Evolutionary conservation across 2,113 vertebrate genomes (phyloP).

Genomic region (Notothenia coriiceps): DNA sequence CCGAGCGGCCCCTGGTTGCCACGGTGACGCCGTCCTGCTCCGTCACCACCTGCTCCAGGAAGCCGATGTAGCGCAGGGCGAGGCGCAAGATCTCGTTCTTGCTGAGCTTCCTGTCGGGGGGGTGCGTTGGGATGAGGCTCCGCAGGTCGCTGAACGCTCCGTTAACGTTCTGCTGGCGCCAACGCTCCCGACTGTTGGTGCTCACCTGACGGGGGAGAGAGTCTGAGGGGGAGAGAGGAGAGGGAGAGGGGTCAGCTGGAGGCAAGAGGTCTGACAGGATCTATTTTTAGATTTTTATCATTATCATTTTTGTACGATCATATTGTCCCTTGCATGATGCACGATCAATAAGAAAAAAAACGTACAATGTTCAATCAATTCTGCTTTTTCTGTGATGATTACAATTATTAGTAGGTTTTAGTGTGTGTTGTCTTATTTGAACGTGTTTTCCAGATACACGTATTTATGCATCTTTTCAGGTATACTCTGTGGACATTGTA

Average conservation of each 20-base stretch:
- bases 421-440: no score
- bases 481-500: no score
- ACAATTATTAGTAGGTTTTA: no score
- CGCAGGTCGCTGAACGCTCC: constrained; percentile 64
- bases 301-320: no score
- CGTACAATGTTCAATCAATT: no score
- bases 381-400: no score
- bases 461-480: no score
- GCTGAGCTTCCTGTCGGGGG: constrained; percentile 71
- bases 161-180: constrained; percentile 69
- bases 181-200: constrained; percentile 60
- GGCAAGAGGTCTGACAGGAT: not conserved
- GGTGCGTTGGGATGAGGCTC: constrained; percentile 66
- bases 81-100: constrained; percentile 71
- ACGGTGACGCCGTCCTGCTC: constrained; percentile 33
- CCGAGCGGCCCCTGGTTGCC: not conserved
- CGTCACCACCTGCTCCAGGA: constrained; percentile 52
- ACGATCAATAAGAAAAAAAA: no score
- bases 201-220: constrained; percentile 12
- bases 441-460: no score
- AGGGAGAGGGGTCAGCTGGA: not conserved
- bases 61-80: constrained; percentile 66
- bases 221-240: constrained; percentile 13
- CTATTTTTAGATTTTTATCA: no score
- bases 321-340: no score